Evolutionary conservation across 30 jellyfish, hydroid and myxozoan genomes (phyloP), one percentile per base, ranked within the genome.

Genomic region (Clytia hemisphaerica): DNA sequence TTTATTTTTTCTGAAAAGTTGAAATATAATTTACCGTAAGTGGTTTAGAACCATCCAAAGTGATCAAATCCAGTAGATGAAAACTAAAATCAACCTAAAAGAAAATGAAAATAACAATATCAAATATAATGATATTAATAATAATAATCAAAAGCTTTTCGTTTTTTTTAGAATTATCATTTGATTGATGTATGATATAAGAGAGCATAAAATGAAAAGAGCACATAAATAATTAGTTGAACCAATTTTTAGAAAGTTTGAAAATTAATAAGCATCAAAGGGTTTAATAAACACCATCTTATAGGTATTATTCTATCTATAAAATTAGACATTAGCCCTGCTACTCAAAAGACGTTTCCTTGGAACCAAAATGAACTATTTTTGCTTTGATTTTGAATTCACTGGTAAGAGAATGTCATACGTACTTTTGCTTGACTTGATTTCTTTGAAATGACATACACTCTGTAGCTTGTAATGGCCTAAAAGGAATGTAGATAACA

Each of bases 51-150:
- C 85, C 63, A 15, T 81, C 94, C 0, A 81, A 37, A 29, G 82
- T 61, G 34, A 60, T 69, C 49, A 81, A 50, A 21, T 81, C 94
- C 50, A 81, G 78, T 29, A 81, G 45, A 34, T 81, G 94, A 45
- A 71, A 81, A 66, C 87, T 72, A 34, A 66, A n/a, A n/a, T 81
- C 94, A 49, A 71, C 57, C 93, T 80, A 40, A 7, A 71, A 70
- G 42, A 50, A 12, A 6, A 36, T 6, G 10, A 18, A 21, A 38
- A 22, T 42, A 42, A 21, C 14, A n/a, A n/a, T n/a, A n/a, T n/a
- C n/a, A n/a, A n/a, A n/a, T n/a, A n/a, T n/a, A n/a, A n/a, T n/a
- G n/a, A n/a, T n/a, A n/a, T n/a, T n/a, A n/a, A n/a, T n/a, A n/a
- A n/a, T n/a, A n/a, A n/a, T n/a, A n/a, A n/a, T n/a, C n/a, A n/a